Conservation (phyloP, 2,797 vertebrate genomes). For the Babyrousa celebensis region DNA sequence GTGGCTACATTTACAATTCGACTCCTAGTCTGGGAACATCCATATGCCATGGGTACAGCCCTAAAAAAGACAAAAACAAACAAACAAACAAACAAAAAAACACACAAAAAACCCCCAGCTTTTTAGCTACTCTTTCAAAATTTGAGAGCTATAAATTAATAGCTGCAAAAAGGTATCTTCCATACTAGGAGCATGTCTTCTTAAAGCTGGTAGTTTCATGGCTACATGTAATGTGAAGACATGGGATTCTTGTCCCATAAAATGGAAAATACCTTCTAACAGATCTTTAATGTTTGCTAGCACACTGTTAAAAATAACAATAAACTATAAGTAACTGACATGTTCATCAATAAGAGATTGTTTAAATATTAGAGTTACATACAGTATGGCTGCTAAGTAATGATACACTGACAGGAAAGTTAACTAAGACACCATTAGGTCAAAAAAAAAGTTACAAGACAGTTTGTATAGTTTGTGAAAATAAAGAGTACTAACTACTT, state of each 20-base stretch:
- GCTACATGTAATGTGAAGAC: not conserved
- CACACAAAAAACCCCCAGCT: too few relatives aligned
- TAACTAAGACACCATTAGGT: not conserved
- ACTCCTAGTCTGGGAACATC: too few relatives aligned
- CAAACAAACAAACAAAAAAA: too few relatives aligned
- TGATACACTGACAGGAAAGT: not conserved
- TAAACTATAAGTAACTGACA: not conserved
- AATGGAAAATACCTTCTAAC: not conserved
- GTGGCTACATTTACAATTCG: too few relatives aligned
- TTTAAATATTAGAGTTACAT: not conserved
- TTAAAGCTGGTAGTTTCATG: not conserved
- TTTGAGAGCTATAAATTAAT: not conserved
- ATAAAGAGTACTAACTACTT: conserved; percentile 11
- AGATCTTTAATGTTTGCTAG: not conserved
- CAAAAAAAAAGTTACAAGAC: not conserved
- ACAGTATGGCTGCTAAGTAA: not conserved
- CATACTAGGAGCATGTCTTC: not conserved
- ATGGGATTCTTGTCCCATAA: not conserved
- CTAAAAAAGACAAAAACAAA: too few relatives aligned
- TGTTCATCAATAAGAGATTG: not conserved
- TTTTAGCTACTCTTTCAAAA: not conserved
- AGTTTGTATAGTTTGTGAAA: not conserved
- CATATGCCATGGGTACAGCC: too few relatives aligned
- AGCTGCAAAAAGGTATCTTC: not conserved
- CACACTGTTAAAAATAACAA: conserved; percentile 10